Conservation (phyloP, 64 coral and sea anemone genomes). For the Dendronephthya gigantea region DNA sequence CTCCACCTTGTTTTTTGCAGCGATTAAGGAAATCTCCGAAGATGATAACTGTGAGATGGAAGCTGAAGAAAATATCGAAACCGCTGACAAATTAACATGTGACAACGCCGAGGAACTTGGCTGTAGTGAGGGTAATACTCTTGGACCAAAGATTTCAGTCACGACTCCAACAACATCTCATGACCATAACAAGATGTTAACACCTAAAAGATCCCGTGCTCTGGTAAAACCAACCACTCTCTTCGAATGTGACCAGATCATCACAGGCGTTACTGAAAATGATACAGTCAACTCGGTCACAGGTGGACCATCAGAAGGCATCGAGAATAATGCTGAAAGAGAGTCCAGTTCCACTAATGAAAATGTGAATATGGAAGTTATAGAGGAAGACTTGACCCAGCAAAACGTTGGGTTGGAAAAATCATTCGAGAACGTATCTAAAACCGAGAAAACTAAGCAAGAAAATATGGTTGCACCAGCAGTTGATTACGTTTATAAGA, state of each 20-base stretch:
- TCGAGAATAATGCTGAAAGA: not conserved
- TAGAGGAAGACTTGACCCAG: not conserved
- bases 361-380: not conserved
- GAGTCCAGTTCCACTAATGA: not conserved
- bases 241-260: not conserved
- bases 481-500: not conserved
- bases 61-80: not conserved
- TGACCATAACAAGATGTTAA: not conserved
- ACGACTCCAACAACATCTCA: not conserved
- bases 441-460: not conserved
- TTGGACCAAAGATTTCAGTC: not conserved
- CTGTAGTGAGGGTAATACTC: not conserved
- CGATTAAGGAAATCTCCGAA: not conserved
- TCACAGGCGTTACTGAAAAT: not conserved
- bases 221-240: constrained; percentile 1
- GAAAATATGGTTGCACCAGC: not conserved
- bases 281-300: not conserved
- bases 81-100: not conserved
- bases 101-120: not conserved
- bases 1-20: constrained; percentile 21
- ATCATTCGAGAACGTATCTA: not conserved
- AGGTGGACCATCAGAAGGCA: not conserved
- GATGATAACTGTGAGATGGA: not conserved
- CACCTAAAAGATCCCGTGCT: not conserved
- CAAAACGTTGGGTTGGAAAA: not conserved